These are phyloP conservation scores for Pseudococcus longispinus DNA, from an alignment of 2,888 invertebrate species.

Conservation along the genomic window DNA sequence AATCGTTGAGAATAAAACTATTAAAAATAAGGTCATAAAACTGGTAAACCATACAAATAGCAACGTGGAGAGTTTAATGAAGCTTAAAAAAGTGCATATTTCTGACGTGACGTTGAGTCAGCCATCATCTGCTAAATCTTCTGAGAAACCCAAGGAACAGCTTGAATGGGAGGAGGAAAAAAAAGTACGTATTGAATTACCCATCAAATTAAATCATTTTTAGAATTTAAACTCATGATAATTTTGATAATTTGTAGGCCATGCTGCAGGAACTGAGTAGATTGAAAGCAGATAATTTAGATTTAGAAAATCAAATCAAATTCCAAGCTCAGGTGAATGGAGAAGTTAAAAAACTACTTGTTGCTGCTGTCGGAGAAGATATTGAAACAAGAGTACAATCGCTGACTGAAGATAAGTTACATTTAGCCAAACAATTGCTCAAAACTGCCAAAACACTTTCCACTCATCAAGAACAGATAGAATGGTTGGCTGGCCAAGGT, in stretches of 20 bases:
- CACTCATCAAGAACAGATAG: slow-evolving; percentile 91
- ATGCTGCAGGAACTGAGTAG: slow-evolving; percentile 71
- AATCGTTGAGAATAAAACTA: slow-evolving; percentile 68
- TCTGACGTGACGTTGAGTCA: background rate
- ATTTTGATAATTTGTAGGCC: slow-evolving; percentile 58
- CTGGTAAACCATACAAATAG: background rate
- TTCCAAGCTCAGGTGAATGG: slow-evolving; percentile 89
- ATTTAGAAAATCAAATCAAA: slow-evolving; percentile 80
- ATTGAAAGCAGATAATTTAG: slow-evolving; percentile 73
- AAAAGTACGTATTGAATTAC: background rate
- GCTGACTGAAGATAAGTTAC: slow-evolving; percentile 89
- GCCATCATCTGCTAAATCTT: background rate
- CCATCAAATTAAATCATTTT: background rate
- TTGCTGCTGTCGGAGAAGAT: slow-evolving; percentile 95
- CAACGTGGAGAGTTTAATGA: slow-evolving; percentile 41
- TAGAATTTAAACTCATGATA: slow-evolving; percentile 59
- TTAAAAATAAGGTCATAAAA: background rate
- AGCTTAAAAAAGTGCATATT: slow-evolving; percentile 34
- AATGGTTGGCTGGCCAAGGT: slow-evolving; percentile 90
- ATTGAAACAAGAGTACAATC: slow-evolving; percentile 87
- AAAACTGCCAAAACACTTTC: slow-evolving; percentile 85
- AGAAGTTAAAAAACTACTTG: slow-evolving; percentile 88
- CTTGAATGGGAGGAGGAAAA: background rate
- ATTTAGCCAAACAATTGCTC: slow-evolving; percentile 82
- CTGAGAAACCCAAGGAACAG: background rate